Conservation (phyloP, 2,888 invertebrate species). For the Drosophila differens region DNA sequence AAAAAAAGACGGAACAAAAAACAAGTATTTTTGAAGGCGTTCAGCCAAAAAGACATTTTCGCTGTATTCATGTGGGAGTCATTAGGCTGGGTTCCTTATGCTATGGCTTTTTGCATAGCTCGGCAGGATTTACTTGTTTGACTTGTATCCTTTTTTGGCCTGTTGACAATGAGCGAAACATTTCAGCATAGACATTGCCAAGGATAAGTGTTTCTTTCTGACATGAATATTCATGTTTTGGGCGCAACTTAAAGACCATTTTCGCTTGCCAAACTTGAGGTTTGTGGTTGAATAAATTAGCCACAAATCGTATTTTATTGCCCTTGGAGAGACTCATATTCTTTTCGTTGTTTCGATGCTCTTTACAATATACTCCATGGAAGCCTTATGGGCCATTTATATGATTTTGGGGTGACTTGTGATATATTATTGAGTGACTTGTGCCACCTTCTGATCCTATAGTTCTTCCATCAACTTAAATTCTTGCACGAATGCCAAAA, state of each 20-base stretch:
- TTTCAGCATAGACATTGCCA: constrained; percentile 56
- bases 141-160: constrained; percentile 42
- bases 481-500: too few species aligned
- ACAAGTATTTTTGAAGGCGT: constrained; percentile 37
- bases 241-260: constrained; percentile 38
- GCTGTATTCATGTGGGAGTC: constrained; percentile 68
- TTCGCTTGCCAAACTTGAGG: constrained; percentile 23
- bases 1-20: neutral
- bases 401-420: too few species aligned
- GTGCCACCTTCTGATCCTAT: too few species aligned
- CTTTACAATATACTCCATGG: constrained; percentile 6
- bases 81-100: constrained; percentile 48
- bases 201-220: constrained; percentile 17
- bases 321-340: constrained; percentile 49
- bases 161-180: constrained; percentile 60
- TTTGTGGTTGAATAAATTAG: constrained; percentile 54
- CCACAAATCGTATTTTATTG: constrained; percentile 64
- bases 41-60: constrained; percentile 67
- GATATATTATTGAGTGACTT: too few species aligned
- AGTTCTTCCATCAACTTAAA: too few species aligned
- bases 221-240: constrained; percentile 68
- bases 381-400: neutral
- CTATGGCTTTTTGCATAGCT: constrained; percentile 38
- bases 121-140: constrained; percentile 46
- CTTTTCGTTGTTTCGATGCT: constrained; percentile 23